phyloP scores from a whole-genome alignment of 1,140 invertebrate genomes.

The Drosophila ananassae region DNA sequence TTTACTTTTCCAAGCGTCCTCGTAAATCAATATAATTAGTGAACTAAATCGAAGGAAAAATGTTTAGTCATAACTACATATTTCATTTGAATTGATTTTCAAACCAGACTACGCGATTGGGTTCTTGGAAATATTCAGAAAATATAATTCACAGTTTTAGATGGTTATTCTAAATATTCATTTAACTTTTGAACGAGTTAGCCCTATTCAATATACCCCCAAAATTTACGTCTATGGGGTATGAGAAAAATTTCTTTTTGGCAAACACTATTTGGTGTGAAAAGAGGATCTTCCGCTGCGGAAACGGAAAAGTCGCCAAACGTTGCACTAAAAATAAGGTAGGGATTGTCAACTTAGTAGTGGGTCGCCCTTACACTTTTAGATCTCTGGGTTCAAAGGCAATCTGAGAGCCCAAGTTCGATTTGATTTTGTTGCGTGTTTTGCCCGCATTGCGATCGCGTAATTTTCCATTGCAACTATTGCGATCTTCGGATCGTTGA shows the following conservation, averaged over 20 bases:
- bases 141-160: no score
- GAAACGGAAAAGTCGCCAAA: slow-evolving; percentile 30
- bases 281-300: slow-evolving; percentile 24
- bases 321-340: slow-evolving; percentile 8
- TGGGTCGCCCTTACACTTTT: background rate
- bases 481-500: slow-evolving; percentile 12
- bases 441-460: slow-evolving; percentile 34
- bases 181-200: background rate
- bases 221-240: slow-evolving; percentile 1
- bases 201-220: background rate
- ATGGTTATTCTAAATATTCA: no score
- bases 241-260: slow-evolving; percentile 7
- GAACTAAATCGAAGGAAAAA: slow-evolving; percentile 1
- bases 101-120: background rate
- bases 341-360: slow-evolving; percentile 2
- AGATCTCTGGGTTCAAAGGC: slow-evolving; percentile 12
- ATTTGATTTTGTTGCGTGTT: slow-evolving; percentile 34
- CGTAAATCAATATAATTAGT: slow-evolving; percentile 20
- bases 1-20: slow-evolving; percentile 19
- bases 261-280: slow-evolving; percentile 8
- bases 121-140: background rate
- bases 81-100: background rate
- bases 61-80: background rate
- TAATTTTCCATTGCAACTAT: slow-evolving; percentile 61
- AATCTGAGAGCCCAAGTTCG: slow-evolving; percentile 6